Evolutionary conservation across 2,888 invertebrate genomes (phyloP).

Genomic region (Hylaea fasciaria): DNA sequence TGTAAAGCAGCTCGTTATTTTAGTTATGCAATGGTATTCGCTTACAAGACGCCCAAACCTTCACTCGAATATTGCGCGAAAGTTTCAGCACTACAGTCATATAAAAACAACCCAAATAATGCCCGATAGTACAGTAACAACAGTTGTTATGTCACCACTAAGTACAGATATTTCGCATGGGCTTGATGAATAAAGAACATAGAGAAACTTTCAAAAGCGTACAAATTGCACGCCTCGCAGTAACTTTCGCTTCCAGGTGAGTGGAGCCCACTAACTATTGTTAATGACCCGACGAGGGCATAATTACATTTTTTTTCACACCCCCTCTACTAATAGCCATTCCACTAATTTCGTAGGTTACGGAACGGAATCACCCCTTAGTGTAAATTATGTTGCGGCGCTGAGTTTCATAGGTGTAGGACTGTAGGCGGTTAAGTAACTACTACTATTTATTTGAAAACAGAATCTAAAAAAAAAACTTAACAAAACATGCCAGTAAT

Average conservation of each 20-base stretch:
- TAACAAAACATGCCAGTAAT: no score
- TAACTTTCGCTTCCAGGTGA: slow-evolving; percentile 47
- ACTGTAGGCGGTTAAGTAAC: no score
- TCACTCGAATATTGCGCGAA: no score
- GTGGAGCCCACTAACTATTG: slow-evolving; percentile 69
- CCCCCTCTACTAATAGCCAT: slow-evolving; percentile 69
- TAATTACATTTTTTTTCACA: slow-evolving; percentile 80
- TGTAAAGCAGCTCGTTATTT: no score
- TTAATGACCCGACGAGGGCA: slow-evolving; percentile 79
- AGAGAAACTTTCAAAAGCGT: slow-evolving; percentile 39
- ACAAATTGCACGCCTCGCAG: slow-evolving; percentile 48
- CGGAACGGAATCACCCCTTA: slow-evolving; percentile 49
- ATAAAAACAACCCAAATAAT: no score
- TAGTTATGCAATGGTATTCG: no score
- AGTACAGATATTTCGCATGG: no score
- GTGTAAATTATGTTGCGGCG: slow-evolving; percentile 38
- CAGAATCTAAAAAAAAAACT: neutral
- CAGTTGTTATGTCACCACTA: no score
- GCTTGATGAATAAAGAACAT: neutral
- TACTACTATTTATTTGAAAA: neutral
- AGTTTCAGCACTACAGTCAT: no score
- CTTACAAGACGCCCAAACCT: no score
- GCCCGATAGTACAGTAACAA: no score
- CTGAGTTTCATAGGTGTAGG: slow-evolving; percentile 7
- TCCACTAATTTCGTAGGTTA: slow-evolving; percentile 76